Percentiles rank a stretch among this genome's conserved stretches.
These are phyloP conservation scores for Mactra quadrangularis DNA, from an alignment of 1,140 invertebrate species.

Conservation along the genomic window DNA sequence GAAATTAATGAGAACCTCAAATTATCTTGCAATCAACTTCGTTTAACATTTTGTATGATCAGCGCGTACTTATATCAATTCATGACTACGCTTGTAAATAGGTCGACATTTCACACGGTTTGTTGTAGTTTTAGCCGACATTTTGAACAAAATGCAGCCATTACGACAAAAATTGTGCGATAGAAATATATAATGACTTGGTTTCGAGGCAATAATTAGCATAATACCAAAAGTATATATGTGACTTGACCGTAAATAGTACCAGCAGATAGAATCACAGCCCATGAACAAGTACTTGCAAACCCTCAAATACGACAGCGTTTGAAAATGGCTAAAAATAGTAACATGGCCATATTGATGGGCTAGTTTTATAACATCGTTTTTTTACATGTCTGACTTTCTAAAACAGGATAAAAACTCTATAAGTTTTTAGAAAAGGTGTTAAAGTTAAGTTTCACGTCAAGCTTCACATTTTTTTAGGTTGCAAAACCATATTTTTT, in stretches of 20 bases:
- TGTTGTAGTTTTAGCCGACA: slow-evolving; percentile 1
- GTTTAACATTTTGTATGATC: not conserved
- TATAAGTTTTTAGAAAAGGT: slow-evolving; percentile 21
- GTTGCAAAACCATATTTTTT: slow-evolving; percentile 9
- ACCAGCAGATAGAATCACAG: slow-evolving; percentile 39
- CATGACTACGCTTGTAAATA: slow-evolving; percentile 53
- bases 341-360: slow-evolving; percentile 64
- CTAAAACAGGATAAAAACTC: not conserved
- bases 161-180: slow-evolving; percentile 34
- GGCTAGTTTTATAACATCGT: slow-evolving; percentile 45
- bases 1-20: too few species aligned
- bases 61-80: slow-evolving; percentile 15
- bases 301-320: slow-evolving; percentile 57
- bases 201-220: not conserved
- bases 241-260: slow-evolving; percentile 49
- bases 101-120: slow-evolving; percentile 6
- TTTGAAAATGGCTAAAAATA: slow-evolving; percentile 57
- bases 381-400: slow-evolving; percentile 14
- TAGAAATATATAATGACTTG: not conserved
- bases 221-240: not conserved
- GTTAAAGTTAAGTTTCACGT: slow-evolving; percentile 31
- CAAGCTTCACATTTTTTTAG: not conserved
- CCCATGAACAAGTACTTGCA: slow-evolving; percentile 67
- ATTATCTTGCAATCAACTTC: not conserved
- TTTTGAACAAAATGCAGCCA: slow-evolving; percentile 51